Evolutionary conservation across 2,797 vertebrate genomes (phyloP).

Genomic region (Helicolenus hilgendorfi): DNA sequence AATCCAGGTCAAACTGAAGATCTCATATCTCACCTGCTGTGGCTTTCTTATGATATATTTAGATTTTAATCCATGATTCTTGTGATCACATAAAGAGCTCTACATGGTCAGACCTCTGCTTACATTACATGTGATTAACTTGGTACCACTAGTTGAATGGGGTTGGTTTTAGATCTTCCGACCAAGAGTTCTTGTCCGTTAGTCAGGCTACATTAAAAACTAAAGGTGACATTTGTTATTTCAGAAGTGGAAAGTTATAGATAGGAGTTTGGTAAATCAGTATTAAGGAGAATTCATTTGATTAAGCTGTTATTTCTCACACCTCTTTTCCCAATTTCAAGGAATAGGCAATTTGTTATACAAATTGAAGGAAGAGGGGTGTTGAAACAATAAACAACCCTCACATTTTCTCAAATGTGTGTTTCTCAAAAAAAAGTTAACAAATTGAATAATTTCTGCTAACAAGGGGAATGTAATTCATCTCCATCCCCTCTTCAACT

Average conservation of each 20-base stretch:
- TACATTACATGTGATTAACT: neutral
- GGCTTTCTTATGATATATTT: neutral
- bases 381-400: conserved; percentile 43
- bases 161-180: neutral
- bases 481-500: conserved; percentile 61
- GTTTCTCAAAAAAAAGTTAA: conserved; percentile 21
- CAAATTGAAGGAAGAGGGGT: neutral
- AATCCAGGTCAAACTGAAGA: neutral
- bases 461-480: conserved; percentile 66
- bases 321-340: neutral
- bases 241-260: neutral
- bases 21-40: neutral
- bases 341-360: conserved; percentile 28
- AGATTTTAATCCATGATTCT: neutral
- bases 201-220: conserved; percentile 1
- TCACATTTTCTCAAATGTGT: conserved; percentile 24
- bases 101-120: no score
- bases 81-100: no score
- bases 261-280: neutral
- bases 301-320: conserved; percentile 20
- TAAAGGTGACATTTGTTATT: conserved; percentile 6
- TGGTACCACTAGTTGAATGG: neutral
- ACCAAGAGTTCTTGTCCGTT: neutral
- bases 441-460: conserved; percentile 62
- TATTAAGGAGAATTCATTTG: neutral